Percentiles rank a stretch among this genome's conserved stretches.
phyloP scores from a whole-genome alignment of 2,888 invertebrate species.

The Phengaris alcon region DNA sequence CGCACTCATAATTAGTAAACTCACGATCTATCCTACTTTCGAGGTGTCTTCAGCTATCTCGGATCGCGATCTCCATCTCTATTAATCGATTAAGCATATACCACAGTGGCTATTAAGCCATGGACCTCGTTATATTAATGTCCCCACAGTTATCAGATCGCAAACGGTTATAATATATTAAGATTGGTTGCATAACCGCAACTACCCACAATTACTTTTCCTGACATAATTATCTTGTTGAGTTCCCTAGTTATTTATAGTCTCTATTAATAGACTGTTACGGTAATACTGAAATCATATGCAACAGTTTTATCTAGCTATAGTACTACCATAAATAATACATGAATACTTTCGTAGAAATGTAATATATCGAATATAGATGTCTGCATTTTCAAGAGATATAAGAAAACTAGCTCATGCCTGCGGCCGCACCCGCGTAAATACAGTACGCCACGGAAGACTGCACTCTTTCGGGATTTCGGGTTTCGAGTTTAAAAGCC shows the following conservation, averaged over 20 bases:
- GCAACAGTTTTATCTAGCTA: not conserved
- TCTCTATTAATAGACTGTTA: not conserved
- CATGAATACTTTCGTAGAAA: too few species aligned
- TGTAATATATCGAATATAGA: too few species aligned
- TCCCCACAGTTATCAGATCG: conserved; percentile 21
- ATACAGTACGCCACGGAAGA: too few species aligned
- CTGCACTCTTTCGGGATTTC: too few species aligned
- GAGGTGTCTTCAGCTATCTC: conserved; percentile 52
- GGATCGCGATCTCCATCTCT: conserved; percentile 5
- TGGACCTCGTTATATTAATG: conserved; percentile 27
- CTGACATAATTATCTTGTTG: conserved; percentile 25
- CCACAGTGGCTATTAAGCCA: conserved; percentile 18
- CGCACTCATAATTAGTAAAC: conserved; percentile 70
- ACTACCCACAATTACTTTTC: conserved; percentile 23
- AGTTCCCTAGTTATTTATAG: conserved; percentile 1
- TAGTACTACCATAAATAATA: not conserved
- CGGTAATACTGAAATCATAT: not conserved
- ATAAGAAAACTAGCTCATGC: too few species aligned
- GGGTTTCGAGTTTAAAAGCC: too few species aligned
- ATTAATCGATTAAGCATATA: conserved; percentile 27
- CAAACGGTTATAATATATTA: conserved; percentile 25
- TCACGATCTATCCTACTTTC: conserved; percentile 72
- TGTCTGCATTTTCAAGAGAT: too few species aligned
- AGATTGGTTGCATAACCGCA: conserved; percentile 21
- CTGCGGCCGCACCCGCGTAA: too few species aligned